phyloP scores from a whole-genome alignment of 2,888 invertebrate species.

The Carcina quercana region DNA sequence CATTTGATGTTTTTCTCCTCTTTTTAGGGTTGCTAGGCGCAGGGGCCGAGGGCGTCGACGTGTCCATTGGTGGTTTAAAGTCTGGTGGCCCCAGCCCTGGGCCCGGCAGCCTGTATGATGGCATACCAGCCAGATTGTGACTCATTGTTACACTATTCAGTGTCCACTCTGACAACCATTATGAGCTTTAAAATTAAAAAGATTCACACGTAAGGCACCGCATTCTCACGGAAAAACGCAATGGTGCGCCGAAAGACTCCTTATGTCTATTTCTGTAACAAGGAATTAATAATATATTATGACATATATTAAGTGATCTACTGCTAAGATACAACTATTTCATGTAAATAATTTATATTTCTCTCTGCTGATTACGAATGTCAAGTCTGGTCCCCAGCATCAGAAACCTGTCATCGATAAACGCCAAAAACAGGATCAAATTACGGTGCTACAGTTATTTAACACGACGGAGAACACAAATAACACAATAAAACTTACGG shows the following conservation, averaged over 20 bases:
- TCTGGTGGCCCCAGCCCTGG: conserved; percentile 81
- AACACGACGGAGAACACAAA: conserved; percentile 20
- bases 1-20: conserved; percentile 86
- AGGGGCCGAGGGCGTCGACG: conserved; percentile 80
- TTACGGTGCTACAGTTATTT: conserved; percentile 13
- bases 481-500: conserved; percentile 51
- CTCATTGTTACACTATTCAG: conserved; percentile 75
- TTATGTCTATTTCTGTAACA: conserved; percentile 68
- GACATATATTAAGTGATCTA: neutral
- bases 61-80: conserved; percentile 83
- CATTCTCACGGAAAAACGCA: conserved; percentile 58
- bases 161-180: conserved; percentile 54
- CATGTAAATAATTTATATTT: conserved; percentile 3
- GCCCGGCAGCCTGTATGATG: conserved; percentile 84
- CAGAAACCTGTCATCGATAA: conserved; percentile 43
- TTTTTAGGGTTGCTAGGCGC: conserved; percentile 91
- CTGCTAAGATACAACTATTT: neutral
- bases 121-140: conserved; percentile 88
- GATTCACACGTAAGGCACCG: conserved; percentile 48
- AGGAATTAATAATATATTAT: conserved; percentile 25
- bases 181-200: conserved; percentile 39
- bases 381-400: conserved; percentile 21
- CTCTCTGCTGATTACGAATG: conserved; percentile 20
- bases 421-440: conserved; percentile 13
- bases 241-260: conserved; percentile 57